These are phyloP conservation scores for Oceanodroma leucorhoa DNA, from an alignment of 2,797 vertebrate species.

Conservation along the genomic window DNA sequence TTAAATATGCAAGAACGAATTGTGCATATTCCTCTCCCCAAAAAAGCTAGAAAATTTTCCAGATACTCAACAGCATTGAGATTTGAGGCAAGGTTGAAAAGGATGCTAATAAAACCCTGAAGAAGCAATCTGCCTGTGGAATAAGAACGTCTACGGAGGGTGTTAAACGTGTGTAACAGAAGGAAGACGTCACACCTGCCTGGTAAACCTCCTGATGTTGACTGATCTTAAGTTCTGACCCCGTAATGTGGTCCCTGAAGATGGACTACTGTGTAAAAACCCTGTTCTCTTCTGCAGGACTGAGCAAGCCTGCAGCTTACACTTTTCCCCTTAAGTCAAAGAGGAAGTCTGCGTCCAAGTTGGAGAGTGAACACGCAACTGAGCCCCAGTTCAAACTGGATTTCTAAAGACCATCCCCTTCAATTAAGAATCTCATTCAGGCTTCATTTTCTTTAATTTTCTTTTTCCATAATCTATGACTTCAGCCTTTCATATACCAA, in stretches of 20 bases:
- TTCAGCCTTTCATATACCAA: background rate
- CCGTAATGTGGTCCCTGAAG: background rate
- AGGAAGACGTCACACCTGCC: background rate
- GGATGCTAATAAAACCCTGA: background rate
- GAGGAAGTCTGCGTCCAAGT: background rate
- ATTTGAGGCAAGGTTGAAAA: background rate
- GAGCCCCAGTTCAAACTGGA: background rate
- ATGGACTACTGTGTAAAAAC: background rate
- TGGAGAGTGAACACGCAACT: background rate
- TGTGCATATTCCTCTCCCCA: background rate
- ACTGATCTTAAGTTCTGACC: background rate
- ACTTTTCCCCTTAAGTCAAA: background rate
- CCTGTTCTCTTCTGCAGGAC: background rate
- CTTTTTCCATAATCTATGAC: background rate
- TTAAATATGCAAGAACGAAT: background rate
- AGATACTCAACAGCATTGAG: background rate
- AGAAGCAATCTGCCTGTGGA: background rate
- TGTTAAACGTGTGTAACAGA: background rate
- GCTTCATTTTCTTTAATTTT: background rate
- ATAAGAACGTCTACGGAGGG: fast-evolving
- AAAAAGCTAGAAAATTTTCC: background rate
- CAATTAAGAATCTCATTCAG: background rate
- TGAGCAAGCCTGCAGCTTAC: background rate
- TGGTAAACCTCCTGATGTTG: background rate
- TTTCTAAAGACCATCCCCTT: background rate